Conservation (phyloP, 1,140 invertebrate genomes). For the Neotoxoptera formosana region DNA sequence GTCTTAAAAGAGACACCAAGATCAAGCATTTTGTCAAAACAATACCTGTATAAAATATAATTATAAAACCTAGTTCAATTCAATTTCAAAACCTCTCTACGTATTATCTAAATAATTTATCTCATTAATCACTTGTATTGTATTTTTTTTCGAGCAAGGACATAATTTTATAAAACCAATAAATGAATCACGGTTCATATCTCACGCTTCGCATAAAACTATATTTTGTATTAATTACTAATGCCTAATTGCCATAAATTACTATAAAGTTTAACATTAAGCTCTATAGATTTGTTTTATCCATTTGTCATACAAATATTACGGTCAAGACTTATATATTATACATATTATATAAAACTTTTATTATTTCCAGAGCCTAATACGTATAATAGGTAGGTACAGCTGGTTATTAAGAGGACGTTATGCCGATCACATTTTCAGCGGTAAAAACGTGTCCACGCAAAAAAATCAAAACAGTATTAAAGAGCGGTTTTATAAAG, state of each 20-base stretch:
- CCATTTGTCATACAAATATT: not conserved
- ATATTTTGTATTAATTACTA: not conserved
- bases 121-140: not conserved
- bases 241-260: not conserved
- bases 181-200: not conserved
- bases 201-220: rapidly evolving
- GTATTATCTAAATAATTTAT: not conserved
- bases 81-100: not conserved
- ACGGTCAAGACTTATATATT: no score
- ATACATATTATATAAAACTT: not conserved
- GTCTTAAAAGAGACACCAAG: not conserved
- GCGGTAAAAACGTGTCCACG: not conserved
- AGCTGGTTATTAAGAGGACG: not conserved
- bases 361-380: not conserved
- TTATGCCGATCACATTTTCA: not conserved
- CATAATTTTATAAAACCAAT: not conserved
- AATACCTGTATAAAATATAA: not conserved
- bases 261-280: not conserved
- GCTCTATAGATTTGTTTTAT: not conserved
- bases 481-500: not conserved
- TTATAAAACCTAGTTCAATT: not conserved
- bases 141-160: not conserved
- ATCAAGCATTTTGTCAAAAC: not conserved
- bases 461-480: not conserved
- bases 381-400: not conserved